Percentiles rank a stretch among this genome's conserved stretches.
Evolutionary conservation across 2,888 invertebrate species (phyloP).

Genomic region (Blera fallax): DNA sequence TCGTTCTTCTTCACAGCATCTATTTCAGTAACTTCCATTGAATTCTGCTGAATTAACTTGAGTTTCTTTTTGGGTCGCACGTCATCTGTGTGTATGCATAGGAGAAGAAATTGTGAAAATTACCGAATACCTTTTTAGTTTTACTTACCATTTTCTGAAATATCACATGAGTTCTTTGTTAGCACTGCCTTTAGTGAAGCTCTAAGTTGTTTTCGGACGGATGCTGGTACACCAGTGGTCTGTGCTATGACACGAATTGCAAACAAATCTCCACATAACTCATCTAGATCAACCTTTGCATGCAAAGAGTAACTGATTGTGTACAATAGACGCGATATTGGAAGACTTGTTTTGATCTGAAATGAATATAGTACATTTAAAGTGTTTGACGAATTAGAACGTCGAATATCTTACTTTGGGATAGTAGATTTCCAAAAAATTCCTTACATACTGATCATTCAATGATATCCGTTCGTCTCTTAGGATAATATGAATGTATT

Average conservation of each 20-base stretch:
- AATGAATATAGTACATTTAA: not conserved
- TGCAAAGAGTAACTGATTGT: constrained; percentile 81
- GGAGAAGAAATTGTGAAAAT: not conserved
- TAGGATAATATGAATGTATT: constrained; percentile 94
- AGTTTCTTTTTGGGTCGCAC: constrained; percentile 74
- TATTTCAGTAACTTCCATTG: constrained; percentile 52
- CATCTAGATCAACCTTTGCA: constrained; percentile 81
- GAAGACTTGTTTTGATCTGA: constrained; percentile 80
- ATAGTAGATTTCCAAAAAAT: constrained; percentile 94
- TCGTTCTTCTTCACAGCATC: constrained; percentile 29
- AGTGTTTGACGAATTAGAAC: not conserved
- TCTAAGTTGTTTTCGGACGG: constrained; percentile 80
- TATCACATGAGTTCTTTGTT: constrained; percentile 79
- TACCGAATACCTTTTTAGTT: not conserved
- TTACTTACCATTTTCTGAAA: constrained; percentile 77
- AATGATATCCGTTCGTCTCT: constrained; percentile 93
- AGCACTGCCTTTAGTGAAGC: constrained; percentile 79
- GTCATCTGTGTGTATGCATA: constrained; percentile 52
- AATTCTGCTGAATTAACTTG: constrained; percentile 60
- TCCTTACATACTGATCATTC: constrained; percentile 91
- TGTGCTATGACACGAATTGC: constrained; percentile 82
- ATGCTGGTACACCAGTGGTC: constrained; percentile 80
- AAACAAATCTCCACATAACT: constrained; percentile 81
- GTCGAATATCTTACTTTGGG: constrained; percentile 86
- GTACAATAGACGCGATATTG: constrained; percentile 81